phyloP scores from a whole-genome alignment of 2,797 vertebrate genomes.

The Pipistrellus nathusii region DNA sequence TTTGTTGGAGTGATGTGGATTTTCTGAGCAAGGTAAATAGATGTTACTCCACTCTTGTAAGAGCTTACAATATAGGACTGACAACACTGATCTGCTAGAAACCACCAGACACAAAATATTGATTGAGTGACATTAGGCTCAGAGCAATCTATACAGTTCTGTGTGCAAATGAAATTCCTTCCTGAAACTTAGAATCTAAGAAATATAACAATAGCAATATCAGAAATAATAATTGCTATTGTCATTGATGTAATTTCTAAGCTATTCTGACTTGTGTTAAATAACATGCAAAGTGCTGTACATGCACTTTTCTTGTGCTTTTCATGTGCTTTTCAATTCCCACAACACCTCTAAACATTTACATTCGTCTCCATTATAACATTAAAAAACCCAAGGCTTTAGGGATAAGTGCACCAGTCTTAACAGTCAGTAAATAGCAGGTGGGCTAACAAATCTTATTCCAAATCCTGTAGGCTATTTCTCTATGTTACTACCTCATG shows the following conservation, averaged over 20 bases:
- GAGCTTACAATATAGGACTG: conserved; percentile 3
- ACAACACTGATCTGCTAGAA: background rate
- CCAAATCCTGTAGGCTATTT: background rate
- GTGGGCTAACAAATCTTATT: background rate
- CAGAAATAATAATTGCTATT: background rate
- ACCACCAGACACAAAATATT: background rate
- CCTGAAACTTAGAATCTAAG: background rate
- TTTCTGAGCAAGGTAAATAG: conserved; percentile 60
- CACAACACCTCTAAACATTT: background rate
- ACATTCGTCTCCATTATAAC: background rate
- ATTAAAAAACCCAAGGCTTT: background rate
- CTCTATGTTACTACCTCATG: background rate
- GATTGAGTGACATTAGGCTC: background rate
- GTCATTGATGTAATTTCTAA: background rate
- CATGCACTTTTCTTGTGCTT: background rate
- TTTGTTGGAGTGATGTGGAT: background rate
- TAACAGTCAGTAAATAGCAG: background rate
- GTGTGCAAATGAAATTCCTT: background rate
- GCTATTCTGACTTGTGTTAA: background rate
- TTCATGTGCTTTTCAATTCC: background rate
- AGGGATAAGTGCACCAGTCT: background rate
- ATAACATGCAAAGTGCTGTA: background rate
- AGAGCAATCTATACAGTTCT: background rate
- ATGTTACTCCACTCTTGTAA: background rate
- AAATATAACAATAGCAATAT: background rate